phyloP scores from a whole-genome alignment of 2,888 invertebrate genomes.

The Phrixothrix hirtus region DNA sequence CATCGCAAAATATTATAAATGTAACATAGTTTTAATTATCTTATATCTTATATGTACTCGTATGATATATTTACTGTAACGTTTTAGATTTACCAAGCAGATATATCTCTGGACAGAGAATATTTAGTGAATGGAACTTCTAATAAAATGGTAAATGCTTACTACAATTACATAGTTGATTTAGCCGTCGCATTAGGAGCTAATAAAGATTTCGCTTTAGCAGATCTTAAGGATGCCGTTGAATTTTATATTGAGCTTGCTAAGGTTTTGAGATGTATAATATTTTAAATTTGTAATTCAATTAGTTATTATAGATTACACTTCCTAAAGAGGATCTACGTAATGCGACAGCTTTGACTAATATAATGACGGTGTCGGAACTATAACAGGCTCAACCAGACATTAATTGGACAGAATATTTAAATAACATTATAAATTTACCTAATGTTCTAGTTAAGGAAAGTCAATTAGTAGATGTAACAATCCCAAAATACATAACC shows the following conservation, averaged over 20 bases:
- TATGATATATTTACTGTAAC: too few species aligned
- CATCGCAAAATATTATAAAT: constrained; percentile 23
- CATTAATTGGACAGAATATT: constrained; percentile 81
- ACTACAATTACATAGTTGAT: constrained; percentile 85
- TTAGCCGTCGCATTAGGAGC: constrained; percentile 88
- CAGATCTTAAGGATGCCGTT: constrained; percentile 76
- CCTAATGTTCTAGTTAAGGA: constrained; percentile 64
- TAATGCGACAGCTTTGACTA: constrained; percentile 86
- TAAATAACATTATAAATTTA: constrained; percentile 73
- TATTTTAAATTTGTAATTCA: background rate
- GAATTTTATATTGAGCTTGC: constrained; percentile 88
- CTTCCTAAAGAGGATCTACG: constrained; percentile 86
- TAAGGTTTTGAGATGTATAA: constrained; percentile 64
- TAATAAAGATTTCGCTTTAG: constrained; percentile 65
- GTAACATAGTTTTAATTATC: too few species aligned
- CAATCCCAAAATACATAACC: constrained; percentile 78
- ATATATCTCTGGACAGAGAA: constrained; percentile 80
- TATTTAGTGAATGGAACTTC: constrained; percentile 80
- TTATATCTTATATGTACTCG: too few species aligned
- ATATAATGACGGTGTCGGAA: constrained; percentile 81
- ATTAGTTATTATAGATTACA: constrained; percentile 66
- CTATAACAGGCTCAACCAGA: constrained; percentile 74
- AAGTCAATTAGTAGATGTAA: constrained; percentile 80
- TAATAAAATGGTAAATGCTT: constrained; percentile 83
- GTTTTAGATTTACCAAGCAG: constrained; percentile 84